A percentile compares a stretch with the other conserved stretches of the same genome.
Evolutionary conservation across 2,113 vertebrate genomes (phyloP).

Genomic region (Cephalopterus ornatus): DNA sequence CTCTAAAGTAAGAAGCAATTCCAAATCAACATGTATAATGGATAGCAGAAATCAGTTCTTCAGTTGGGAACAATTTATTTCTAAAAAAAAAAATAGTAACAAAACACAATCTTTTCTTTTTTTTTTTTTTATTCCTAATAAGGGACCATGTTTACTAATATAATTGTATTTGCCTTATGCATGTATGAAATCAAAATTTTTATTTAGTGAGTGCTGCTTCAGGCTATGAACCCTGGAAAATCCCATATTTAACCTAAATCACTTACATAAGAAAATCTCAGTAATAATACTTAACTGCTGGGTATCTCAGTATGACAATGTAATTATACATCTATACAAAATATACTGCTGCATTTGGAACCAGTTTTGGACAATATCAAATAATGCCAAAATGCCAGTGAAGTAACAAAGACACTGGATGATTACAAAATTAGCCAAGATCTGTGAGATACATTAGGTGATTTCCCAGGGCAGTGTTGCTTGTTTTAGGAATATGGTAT

Average conservation of each 20-base stretch:
- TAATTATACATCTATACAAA: background rate
- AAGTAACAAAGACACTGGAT: background rate
- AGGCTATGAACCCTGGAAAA: background rate
- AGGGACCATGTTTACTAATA: background rate
- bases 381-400: background rate
- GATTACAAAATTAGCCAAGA: background rate
- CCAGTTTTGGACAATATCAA: background rate
- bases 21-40: background rate
- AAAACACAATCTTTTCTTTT: rapidly evolving
- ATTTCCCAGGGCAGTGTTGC: background rate
- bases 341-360: background rate
- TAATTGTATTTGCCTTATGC: background rate
- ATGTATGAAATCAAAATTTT: background rate
- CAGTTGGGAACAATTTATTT: background rate
- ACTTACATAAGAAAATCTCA: background rate
- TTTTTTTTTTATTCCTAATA: background rate
- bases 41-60: background rate
- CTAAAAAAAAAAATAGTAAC: background rate
- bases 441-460: background rate
- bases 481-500: background rate
- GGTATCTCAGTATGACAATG: background rate
- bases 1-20: background rate
- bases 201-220: background rate
- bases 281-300: background rate
- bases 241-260: background rate